Conservation (phyloP, 2,888 invertebrate species). For the Teleiodes luculella region DNA sequence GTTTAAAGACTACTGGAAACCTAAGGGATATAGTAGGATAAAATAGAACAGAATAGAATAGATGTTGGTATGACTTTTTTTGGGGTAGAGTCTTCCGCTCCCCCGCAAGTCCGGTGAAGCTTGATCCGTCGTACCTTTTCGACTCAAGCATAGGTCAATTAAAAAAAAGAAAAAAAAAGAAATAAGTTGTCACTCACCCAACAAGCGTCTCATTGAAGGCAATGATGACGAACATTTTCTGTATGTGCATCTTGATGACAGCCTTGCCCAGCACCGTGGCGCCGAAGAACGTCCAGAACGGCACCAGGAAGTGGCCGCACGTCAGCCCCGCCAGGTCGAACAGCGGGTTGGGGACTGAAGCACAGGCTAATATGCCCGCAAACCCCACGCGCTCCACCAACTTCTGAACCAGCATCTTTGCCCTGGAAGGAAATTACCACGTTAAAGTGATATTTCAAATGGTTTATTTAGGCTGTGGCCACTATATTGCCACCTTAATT, state of each 20-base stretch:
- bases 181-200: conserved; percentile 75
- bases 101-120: no score
- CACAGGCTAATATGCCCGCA: conserved; percentile 96
- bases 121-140: no score
- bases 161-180: no score
- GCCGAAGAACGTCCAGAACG: conserved; percentile 99
- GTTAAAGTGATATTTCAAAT: no score
- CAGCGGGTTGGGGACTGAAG: conserved; percentile 98
- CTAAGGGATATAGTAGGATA: no score
- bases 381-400: conserved; percentile 97
- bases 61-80: no score
- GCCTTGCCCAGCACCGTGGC: conserved; percentile 99
- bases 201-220: conserved; percentile 97
- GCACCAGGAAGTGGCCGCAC: conserved; percentile 98
- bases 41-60: no score
- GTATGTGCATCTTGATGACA: conserved; percentile 98
- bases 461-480: no score
- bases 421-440: conserved; percentile 71
- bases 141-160: no score
- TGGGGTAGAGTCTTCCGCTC: no score
- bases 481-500: no score
- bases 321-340: conserved; percentile 99
- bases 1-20: no score
- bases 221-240: conserved; percentile 97
- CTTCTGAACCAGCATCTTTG: conserved; percentile 91